A percentile compares a stretch with the other conserved stretches of the same genome.
Conservation (phyloP, 2,888 invertebrate genomes). For the Rosalia funebris region DNA sequence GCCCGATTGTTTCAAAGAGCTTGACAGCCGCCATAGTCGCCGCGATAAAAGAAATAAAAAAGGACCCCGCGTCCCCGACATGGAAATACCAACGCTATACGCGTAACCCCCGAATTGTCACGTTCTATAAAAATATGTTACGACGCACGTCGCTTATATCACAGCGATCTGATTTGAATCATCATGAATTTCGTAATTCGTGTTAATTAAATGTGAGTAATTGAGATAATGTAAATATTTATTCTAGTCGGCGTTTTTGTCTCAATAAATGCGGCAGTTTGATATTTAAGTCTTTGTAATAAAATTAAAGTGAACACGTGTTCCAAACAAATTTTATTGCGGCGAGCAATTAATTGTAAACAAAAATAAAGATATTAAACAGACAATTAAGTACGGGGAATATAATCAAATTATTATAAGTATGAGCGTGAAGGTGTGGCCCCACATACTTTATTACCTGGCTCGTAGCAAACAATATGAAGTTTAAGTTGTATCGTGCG, state of each 20-base stretch:
- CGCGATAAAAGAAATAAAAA: not conserved
- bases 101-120: conserved; percentile 15
- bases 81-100: conserved; percentile 3
- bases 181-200: conserved; percentile 29
- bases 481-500: too few species aligned
- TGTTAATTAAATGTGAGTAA: conserved; percentile 24
- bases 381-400: conserved; percentile 13
- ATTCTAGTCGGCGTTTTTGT: conserved; percentile 23
- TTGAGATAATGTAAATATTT: conserved; percentile 24
- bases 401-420: conserved; percentile 11
- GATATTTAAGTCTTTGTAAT: conserved; percentile 27
- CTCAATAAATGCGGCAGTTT: conserved; percentile 23
- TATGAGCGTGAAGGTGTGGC: conserved; percentile 1
- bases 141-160: not conserved
- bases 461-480: too few species aligned
- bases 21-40: conserved; percentile 5
- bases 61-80: not conserved
- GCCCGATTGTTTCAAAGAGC: conserved; percentile 30
- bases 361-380: conserved; percentile 19
- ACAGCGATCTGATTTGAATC: conserved; percentile 30
- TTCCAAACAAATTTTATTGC: conserved; percentile 27
- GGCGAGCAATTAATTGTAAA: conserved; percentile 17
- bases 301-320: conserved; percentile 21
- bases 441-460: too few species aligned
- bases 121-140: conserved; percentile 17